Conservation (phyloP, 2,888 invertebrate species). For the Toxonevra muliebris region DNA sequence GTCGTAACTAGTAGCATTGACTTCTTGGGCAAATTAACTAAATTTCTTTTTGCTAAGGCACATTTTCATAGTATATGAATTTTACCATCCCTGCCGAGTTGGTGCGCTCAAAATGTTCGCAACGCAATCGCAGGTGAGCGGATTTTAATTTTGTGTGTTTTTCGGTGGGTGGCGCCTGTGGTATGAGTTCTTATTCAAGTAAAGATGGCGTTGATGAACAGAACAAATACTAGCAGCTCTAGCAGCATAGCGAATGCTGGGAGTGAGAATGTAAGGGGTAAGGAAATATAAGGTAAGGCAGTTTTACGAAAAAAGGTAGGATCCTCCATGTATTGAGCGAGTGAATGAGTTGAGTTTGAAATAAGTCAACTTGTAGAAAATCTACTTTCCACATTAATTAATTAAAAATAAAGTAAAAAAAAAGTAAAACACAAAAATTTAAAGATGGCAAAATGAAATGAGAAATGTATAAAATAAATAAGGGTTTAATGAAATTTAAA, state of each 20-base stretch:
- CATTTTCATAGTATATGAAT: no score
- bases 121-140: no score
- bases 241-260: no score
- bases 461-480: neutral
- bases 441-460: neutral
- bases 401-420: slow-evolving; percentile 58
- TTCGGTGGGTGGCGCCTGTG: no score
- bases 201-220: no score
- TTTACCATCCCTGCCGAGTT: no score
- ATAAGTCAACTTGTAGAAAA: slow-evolving; percentile 61
- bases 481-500: neutral
- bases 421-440: slow-evolving; percentile 12
- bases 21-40: slow-evolving; percentile 59
- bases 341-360: slow-evolving; percentile 48
- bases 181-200: no score
- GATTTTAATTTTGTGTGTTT: no score
- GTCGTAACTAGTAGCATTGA: slow-evolving; percentile 10
- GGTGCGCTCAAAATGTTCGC: no score
- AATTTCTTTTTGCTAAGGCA: slow-evolving; percentile 46
- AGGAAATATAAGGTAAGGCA: neutral
- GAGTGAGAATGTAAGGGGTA: slow-evolving; percentile 40
- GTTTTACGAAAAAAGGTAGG: slow-evolving; percentile 12
- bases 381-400: slow-evolving; percentile 61
- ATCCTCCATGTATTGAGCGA: slow-evolving; percentile 28
- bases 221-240: no score